These are phyloP conservation scores for Formica exsecta DNA, from an alignment of 1,140 invertebrate species.

Conservation along the genomic window DNA sequence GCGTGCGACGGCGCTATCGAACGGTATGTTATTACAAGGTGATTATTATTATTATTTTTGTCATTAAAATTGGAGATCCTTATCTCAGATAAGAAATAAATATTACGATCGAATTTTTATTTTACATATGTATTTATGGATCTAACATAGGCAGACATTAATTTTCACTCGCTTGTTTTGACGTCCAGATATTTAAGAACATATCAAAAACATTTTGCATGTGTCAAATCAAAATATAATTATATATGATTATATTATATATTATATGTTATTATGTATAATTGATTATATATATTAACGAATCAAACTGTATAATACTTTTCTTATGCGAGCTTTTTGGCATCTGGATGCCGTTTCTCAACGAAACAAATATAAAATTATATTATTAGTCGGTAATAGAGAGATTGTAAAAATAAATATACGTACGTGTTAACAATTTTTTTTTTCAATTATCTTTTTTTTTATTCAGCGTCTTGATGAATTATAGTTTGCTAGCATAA, in stretches of 20 bases:
- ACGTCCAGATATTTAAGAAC: not conserved
- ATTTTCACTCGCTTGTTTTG: not conserved
- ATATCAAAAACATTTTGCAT: not conserved
- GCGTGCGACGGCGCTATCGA: not conserved
- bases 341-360: not conserved
- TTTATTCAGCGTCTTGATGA: conserved; percentile 91
- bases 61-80: conserved; percentile 36
- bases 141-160: not conserved
- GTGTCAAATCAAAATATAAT: not conserved
- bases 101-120: not conserved
- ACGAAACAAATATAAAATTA: not conserved
- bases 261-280: not conserved
- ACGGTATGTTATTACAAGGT: not conserved
- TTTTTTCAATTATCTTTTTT: conserved; percentile 95
- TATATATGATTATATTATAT: too few relatives aligned
- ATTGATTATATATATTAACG: not conserved
- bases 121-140: not conserved
- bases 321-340: not conserved
- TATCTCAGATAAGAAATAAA: not conserved
- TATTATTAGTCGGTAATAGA: not conserved
- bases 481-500: conserved; percentile 94
- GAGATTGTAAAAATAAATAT: conserved; percentile 74
- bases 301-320: too few relatives aligned
- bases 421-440: conserved; percentile 89
- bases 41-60: conserved; percentile 15